Conservation (phyloP, 2,888 invertebrate species). For the Shargacucullia verbasci region DNA sequence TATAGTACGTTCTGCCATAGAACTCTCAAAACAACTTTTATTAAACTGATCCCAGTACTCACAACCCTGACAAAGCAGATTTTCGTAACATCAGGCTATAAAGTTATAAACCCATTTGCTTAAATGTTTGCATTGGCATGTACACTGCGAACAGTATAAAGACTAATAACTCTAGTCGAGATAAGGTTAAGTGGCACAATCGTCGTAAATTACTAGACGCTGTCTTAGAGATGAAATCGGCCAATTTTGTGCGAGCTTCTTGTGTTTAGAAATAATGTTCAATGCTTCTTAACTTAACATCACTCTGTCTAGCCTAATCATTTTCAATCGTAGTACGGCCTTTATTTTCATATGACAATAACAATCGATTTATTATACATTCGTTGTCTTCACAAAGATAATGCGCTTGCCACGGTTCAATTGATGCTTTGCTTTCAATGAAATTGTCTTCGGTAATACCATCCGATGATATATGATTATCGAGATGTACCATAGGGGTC, state of each 20-base stretch:
- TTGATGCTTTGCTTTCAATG: conserved; percentile 60
- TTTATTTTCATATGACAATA: conserved; percentile 48
- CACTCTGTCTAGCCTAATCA: not conserved
- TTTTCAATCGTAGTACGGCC: conserved; percentile 17
- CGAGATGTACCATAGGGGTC: conserved; percentile 41
- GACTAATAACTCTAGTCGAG: conserved; percentile 57
- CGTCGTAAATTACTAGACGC: conserved; percentile 59
- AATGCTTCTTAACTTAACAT: conserved; percentile 7
- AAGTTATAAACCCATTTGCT: conserved; percentile 21
- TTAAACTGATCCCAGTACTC: not conserved
- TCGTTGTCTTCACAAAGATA: conserved; percentile 64
- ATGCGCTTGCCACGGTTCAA: conserved; percentile 63
- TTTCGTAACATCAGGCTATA: conserved; percentile 15
- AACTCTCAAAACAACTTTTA: too few species aligned
- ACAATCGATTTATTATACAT: conserved; percentile 68
- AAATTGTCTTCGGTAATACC: conserved; percentile 54
- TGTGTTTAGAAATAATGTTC: conserved; percentile 3
- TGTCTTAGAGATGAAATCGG: conserved; percentile 30
- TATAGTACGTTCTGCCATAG: too few species aligned
- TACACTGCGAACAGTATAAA: conserved; percentile 50
- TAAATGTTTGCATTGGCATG: conserved; percentile 42
- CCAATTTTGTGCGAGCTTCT: conserved; percentile 7
- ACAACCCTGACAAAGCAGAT: conserved; percentile 5
- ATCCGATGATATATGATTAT: conserved; percentile 50
- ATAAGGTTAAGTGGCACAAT: conserved; percentile 66